A percentile compares a stretch with the other conserved stretches of the same genome.
Evolutionary conservation across 2,888 invertebrate genomes (phyloP).

Genomic region (Danaus chrysippus): DNA sequence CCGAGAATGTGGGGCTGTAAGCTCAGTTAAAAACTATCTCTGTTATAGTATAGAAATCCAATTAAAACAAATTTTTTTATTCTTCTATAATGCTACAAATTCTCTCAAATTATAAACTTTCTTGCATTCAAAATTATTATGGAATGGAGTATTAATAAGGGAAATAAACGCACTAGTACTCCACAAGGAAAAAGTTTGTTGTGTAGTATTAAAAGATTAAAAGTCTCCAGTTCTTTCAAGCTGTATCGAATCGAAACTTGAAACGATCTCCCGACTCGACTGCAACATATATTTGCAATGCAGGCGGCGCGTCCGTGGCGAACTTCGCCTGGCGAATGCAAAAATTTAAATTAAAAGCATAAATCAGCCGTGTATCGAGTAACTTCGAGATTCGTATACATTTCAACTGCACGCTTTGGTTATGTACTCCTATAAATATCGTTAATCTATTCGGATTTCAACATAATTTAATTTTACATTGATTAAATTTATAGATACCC

Average conservation of each 20-base stretch:
- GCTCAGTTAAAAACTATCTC: constrained; percentile 58
- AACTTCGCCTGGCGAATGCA: constrained; percentile 76
- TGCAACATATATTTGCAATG: constrained; percentile 75
- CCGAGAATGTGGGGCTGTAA: constrained; percentile 53
- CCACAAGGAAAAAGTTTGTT: constrained; percentile 60
- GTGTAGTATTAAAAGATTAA: constrained; percentile 79
- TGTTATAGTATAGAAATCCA: constrained; percentile 15
- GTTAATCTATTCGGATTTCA: constrained; percentile 28
- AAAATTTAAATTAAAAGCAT: constrained; percentile 81
- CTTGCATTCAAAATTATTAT: constrained; percentile 24
- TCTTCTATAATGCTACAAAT: constrained; percentile 11
- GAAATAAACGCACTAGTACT: constrained; percentile 51
- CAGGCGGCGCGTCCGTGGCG: constrained; percentile 73
- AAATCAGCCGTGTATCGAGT: constrained; percentile 78
- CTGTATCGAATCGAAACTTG: constrained; percentile 70
- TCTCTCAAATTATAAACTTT: constrained; percentile 25
- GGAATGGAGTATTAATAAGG: constrained; percentile 39
- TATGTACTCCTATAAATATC: constrained; percentile 43
- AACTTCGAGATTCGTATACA: constrained; percentile 73
- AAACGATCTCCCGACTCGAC: constrained; percentile 64
- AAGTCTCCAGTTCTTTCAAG: constrained; percentile 71
- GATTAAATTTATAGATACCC: not conserved
- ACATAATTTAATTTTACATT: constrained; percentile 9
- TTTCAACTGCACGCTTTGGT: constrained; percentile 62
- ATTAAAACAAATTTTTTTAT: constrained; percentile 25